A percentile compares a stretch with the other conserved stretches of the same genome.
These are phyloP conservation scores for Deilephila porcellus DNA, from an alignment of 2,888 invertebrate genomes.

Conservation along the genomic window DNA sequence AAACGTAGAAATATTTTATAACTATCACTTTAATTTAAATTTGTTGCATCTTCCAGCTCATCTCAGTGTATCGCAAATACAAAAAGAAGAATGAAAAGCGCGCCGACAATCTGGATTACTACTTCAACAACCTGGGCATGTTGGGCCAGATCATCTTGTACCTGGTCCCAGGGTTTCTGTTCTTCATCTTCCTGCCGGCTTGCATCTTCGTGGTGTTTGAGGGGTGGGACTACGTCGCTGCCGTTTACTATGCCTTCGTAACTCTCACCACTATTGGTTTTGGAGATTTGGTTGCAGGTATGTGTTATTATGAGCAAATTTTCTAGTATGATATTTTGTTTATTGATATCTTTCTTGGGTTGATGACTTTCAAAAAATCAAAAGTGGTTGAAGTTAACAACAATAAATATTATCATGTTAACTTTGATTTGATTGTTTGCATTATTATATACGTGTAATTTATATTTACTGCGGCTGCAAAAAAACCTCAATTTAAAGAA, in stretches of 20 bases:
- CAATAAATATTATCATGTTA: no score
- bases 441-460: no score
- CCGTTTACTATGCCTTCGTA: slow-evolving; percentile 94
- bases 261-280: slow-evolving; percentile 96
- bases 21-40: slow-evolving; percentile 4
- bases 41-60: slow-evolving; percentile 84
- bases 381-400: no score
- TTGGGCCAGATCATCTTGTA: slow-evolving; percentile 92
- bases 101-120: slow-evolving; percentile 85
- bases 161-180: slow-evolving; percentile 93
- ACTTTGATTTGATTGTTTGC: no score
- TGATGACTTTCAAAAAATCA: no score
- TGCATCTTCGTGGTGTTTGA: slow-evolving; percentile 93
- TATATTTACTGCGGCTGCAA: no score
- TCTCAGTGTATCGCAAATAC: slow-evolving; percentile 91
- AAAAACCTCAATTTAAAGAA: no score
- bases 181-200: slow-evolving; percentile 94
- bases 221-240: slow-evolving; percentile 92
- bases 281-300: slow-evolving; percentile 96
- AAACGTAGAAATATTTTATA: not conserved
- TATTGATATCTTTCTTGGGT: no score
- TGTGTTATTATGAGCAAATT: no score
- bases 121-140: slow-evolving; percentile 88
- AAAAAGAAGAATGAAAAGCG: slow-evolving; percentile 87
- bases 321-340: no score